Evolutionary conservation across 2,888 invertebrate genomes (phyloP).

Genomic region (Electrophaes corylata): DNA sequence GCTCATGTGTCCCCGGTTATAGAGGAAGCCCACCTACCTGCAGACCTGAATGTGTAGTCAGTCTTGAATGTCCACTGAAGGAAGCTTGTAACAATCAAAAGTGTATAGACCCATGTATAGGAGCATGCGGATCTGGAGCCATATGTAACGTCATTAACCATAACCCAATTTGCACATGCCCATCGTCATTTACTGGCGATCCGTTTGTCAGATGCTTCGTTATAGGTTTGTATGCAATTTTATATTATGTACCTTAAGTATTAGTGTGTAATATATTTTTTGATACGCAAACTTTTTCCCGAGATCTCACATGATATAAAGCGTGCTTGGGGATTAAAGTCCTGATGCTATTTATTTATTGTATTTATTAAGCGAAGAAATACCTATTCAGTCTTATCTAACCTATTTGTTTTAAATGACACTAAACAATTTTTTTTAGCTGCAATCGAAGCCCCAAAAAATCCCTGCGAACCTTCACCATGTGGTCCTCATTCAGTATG

Average conservation of each 20-base stretch:
- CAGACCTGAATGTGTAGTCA: conserved; percentile 90
- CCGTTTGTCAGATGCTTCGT: conserved; percentile 89
- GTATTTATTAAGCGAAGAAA: too few species aligned
- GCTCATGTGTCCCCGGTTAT: conserved; percentile 89
- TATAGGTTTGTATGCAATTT: conserved; percentile 54
- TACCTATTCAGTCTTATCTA: too few species aligned
- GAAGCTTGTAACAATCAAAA: conserved; percentile 89
- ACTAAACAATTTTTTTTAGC: conserved; percentile 43
- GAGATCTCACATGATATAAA: too few species aligned
- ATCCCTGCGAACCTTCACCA: conserved; percentile 89
- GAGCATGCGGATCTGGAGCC: conserved; percentile 90
- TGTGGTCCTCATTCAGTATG: conserved; percentile 92
- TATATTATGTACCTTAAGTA: background rate
- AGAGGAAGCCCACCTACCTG: conserved; percentile 91
- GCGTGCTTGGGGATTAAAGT: too few species aligned
- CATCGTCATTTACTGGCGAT: conserved; percentile 89
- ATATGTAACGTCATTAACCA: conserved; percentile 90
- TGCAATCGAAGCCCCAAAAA: conserved; percentile 58
- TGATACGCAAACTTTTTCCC: too few species aligned
- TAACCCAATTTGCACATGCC: conserved; percentile 90
- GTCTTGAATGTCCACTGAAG: conserved; percentile 88
- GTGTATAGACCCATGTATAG: conserved; percentile 91
- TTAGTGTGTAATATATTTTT: background rate
- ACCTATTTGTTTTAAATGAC: conserved; percentile 5
- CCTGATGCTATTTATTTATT: too few species aligned